These are phyloP conservation scores for Eulemur macaco DNA, from an alignment of 2,113 vertebrate species.

Conservation along the genomic window DNA sequence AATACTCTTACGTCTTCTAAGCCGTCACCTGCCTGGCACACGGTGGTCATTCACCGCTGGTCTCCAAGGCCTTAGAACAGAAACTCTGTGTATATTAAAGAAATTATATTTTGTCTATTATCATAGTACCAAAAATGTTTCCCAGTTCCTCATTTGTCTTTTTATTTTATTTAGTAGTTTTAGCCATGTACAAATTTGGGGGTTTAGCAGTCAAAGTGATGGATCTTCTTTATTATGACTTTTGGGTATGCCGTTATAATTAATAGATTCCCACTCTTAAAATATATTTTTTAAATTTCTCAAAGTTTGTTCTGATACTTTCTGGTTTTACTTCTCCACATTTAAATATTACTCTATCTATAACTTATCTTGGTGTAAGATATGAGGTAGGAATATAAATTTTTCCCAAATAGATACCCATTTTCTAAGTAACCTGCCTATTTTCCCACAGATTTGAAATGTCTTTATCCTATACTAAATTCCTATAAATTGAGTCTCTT, in stretches of 20 bases:
- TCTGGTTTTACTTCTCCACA: background rate
- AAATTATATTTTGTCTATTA: conserved; percentile 14
- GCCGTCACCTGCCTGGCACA: background rate
- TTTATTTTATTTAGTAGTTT: background rate
- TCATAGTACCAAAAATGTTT: background rate
- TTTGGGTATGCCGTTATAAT: background rate
- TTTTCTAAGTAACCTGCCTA: background rate
- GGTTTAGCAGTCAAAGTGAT: background rate
- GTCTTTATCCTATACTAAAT: background rate
- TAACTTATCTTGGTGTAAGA: background rate
- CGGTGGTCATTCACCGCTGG: background rate
- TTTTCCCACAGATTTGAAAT: background rate
- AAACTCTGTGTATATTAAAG: background rate
- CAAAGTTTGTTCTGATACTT: background rate
- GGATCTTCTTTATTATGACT: background rate
- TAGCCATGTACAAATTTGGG: background rate
- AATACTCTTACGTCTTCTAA: background rate
- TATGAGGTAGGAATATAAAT: background rate
- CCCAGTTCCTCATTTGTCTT: background rate
- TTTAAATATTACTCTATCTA: background rate
- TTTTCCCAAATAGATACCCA: background rate
- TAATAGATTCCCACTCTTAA: background rate
- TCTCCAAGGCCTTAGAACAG: background rate
- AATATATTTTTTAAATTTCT: background rate
- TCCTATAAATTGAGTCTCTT: background rate